Base-by-base conservation (phyloP, 1,140 invertebrate species). In the Zaprionus ghesquierei region DNA sequence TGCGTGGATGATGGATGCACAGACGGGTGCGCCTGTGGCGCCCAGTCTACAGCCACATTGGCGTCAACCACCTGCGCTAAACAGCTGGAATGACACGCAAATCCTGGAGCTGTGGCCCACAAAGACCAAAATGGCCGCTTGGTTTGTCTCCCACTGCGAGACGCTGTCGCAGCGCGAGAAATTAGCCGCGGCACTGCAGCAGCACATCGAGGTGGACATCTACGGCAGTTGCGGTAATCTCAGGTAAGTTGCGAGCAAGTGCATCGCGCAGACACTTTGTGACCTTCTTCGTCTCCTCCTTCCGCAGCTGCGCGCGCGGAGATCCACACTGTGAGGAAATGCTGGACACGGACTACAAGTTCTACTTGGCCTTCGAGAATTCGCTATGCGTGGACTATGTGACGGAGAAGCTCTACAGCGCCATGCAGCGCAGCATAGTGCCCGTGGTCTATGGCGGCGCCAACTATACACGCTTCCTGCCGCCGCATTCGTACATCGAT, bases 351-450 rank as follows among this genome's bases (percentile, higher is more conserved):
- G 76, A 92, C 5, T 95, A 95, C 84, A 93, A 93, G 74, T 95
- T 95, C 81, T 95, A 95, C 80, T 79, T 95, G 55, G 91, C 94
- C 0, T 94, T 95, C 44, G 95, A 95, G 81, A 95, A 95, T 75
- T 92, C 93, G 4, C 64, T 92, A 1, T 93, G 93, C 71, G 86
- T 72, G 4, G 94, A 94, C 71, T 94, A 94, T 73, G 89, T 94
- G 2, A 94, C 94, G 1, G 94, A 94, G 76, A 94, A 94, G 77
- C 92, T 95, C 5, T 95, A 92, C 74, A 85, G 69, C 4, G 75
- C 80, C 0, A 58, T 93, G n/a, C 56, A 75, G 25, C 73, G 80
- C 6, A 63, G 91, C 53, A 89, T 94, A 2, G 86, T 95, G 12
- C 94, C 95, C 0, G 92, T 95, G 8, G 93, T 95, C 0, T 93